Conservation (phyloP, 1,140 invertebrate genomes). For the Ylistrum balloti region DNA sequence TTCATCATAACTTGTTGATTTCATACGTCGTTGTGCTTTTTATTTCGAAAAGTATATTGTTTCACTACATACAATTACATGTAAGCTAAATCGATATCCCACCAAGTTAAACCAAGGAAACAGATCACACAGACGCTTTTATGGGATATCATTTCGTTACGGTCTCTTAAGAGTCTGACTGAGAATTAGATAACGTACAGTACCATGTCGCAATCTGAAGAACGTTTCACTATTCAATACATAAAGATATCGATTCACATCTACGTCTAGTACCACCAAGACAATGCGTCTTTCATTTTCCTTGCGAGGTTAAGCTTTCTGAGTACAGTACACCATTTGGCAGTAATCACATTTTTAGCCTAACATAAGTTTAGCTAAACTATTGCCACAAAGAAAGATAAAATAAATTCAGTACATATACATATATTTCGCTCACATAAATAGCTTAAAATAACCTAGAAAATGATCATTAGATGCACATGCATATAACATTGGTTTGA, state of each 20-base stretch:
- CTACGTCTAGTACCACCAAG: neutral
- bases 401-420: no score
- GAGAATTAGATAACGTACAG: neutral
- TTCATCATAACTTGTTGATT: no score
- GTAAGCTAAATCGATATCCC: neutral
- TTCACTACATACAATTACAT: neutral
- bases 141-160: no score
- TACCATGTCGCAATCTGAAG: neutral
- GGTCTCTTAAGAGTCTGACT: slow-evolving; percentile 2
- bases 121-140: neutral
- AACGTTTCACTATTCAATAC: neutral
- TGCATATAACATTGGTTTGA: no score
- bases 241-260: neutral
- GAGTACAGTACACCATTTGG: neutral
- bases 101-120: neutral
- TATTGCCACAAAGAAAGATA: no score
- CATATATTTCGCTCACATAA: no score
- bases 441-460: no score
- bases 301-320: no score
- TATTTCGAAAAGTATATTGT: neutral
- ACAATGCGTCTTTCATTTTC: neutral
- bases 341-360: neutral
- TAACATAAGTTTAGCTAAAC: neutral
- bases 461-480: no score
- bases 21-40: no score